These are phyloP conservation scores for Moxostoma hubbsi DNA, from an alignment of 2,797 vertebrate species.

Conservation along the genomic window DNA sequence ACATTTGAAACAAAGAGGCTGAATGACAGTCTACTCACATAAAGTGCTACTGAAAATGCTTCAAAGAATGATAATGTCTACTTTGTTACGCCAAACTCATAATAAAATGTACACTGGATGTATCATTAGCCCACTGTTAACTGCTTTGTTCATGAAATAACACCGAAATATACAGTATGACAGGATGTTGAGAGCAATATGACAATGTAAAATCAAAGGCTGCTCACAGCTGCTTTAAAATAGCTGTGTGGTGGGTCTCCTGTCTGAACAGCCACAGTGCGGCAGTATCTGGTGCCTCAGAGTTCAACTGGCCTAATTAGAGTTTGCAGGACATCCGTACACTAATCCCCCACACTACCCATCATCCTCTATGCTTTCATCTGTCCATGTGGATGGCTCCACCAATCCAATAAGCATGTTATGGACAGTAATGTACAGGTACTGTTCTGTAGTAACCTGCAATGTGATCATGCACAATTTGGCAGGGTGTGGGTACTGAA, in stretches of 20 bases:
- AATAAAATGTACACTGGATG: slow-evolving; percentile 14
- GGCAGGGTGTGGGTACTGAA: background rate
- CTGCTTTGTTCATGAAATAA: background rate
- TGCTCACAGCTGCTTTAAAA: background rate
- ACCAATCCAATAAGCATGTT: slow-evolving; percentile 37
- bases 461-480: slow-evolving; percentile 15
- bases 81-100: slow-evolving; percentile 13
- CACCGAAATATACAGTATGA: background rate
- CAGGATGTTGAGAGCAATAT: background rate
- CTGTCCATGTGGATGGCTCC: slow-evolving; percentile 27
- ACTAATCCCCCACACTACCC: slow-evolving; percentile 36
- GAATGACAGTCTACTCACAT: slow-evolving; percentile 5
- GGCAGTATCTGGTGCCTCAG: slow-evolving; percentile 20
- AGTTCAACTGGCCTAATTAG: slow-evolving; percentile 41
- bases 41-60: background rate
- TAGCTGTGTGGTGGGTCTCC: background rate
- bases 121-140: background rate
- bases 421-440: slow-evolving; percentile 16
- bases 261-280: slow-evolving; percentile 9
- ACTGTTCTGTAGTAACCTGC: slow-evolving; percentile 20
- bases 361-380: slow-evolving; percentile 42
- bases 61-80: slow-evolving; percentile 14
- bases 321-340: slow-evolving; percentile 45
- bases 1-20: slow-evolving; percentile 52
- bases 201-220: background rate